Evolutionary conservation across 2,797 vertebrate genomes (phyloP).

Genomic region (Eulemur albifrons): DNA sequence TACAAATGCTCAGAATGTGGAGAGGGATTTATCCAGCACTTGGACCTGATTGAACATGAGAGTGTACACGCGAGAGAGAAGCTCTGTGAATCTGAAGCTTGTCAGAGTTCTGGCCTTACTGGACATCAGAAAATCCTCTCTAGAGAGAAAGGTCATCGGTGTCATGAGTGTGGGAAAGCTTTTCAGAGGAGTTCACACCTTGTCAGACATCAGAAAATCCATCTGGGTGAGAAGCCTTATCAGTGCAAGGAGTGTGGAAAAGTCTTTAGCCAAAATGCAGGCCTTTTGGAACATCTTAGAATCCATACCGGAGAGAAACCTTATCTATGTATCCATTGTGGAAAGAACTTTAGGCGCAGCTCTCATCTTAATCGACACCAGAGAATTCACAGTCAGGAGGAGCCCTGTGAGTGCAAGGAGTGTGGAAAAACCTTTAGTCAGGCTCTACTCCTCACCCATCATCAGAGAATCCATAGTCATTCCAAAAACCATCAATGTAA

Average conservation of each 20-base stretch:
- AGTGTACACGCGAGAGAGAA: not conserved
- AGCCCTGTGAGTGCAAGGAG: conserved; percentile 66
- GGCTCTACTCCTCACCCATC: conserved; percentile 70
- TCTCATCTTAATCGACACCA: conserved; percentile 77
- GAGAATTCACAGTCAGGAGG: conserved; percentile 72
- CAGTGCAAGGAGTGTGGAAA: conserved; percentile 71
- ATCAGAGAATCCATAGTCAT: conserved; percentile 72
- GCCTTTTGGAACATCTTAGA: conserved; percentile 70
- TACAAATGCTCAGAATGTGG: not conserved
- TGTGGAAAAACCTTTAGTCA: conserved; percentile 78
- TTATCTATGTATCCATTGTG: conserved; percentile 72
- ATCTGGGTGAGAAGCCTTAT: conserved; percentile 72
- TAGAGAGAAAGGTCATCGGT: conserved; percentile 56
- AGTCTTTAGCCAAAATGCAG: conserved; percentile 73
- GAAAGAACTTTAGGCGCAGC: conserved; percentile 71
- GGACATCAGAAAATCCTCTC: not conserved
- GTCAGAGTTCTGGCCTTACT: not conserved
- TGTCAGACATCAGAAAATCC: conserved; percentile 70
- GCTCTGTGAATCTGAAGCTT: not conserved
- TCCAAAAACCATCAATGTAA: conserved; percentile 67
- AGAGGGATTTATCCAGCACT: not conserved
- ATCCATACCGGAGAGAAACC: conserved; percentile 78
- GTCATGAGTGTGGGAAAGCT: conserved; percentile 68
- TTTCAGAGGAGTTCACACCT: conserved; percentile 76
- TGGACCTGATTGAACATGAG: not conserved